Conservation (phyloP, 2,888 invertebrate genomes). For the Plagodis pulveraria region DNA sequence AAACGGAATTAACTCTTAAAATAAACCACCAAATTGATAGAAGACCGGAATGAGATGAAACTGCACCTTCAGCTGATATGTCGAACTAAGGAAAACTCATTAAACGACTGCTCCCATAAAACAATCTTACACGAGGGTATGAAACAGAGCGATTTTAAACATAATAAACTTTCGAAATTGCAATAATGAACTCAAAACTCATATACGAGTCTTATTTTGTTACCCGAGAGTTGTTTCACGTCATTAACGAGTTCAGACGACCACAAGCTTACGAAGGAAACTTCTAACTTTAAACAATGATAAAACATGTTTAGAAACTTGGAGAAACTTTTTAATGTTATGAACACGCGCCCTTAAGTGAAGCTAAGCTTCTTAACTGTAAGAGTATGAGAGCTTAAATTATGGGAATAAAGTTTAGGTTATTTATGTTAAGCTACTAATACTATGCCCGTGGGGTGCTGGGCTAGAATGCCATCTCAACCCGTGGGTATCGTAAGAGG, state of each 20-base stretch:
- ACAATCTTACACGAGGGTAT: too few species aligned
- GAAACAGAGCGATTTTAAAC: neutral
- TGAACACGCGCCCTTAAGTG: slow-evolving; percentile 63
- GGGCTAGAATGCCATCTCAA: too few species aligned
- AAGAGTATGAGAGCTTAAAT: slow-evolving; percentile 42
- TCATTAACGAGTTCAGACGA: slow-evolving; percentile 66
- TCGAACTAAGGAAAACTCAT: too few species aligned
- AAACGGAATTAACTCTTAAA: too few species aligned
- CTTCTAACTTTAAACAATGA: slow-evolving; percentile 70
- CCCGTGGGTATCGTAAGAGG: too few species aligned
- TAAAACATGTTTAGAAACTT: slow-evolving; percentile 76
- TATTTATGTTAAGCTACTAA: neutral
- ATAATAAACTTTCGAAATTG: slow-evolving; percentile 2
- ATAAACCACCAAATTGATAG: too few species aligned
- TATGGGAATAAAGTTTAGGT: slow-evolving; percentile 15
- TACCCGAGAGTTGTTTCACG: slow-evolving; percentile 51
- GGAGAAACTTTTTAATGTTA: slow-evolving; percentile 76
- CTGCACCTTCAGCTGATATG: too few species aligned
- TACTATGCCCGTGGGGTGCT: too few species aligned
- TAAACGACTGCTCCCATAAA: too few species aligned
- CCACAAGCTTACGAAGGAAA: slow-evolving; percentile 68
- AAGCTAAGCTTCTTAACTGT: slow-evolving; percentile 70
- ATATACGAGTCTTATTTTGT: slow-evolving; percentile 43
- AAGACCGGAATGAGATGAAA: too few species aligned
- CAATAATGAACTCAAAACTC: slow-evolving; percentile 12